phyloP scores from a whole-genome alignment of 1,140 invertebrate species.

The Drosophila bocki region DNA sequence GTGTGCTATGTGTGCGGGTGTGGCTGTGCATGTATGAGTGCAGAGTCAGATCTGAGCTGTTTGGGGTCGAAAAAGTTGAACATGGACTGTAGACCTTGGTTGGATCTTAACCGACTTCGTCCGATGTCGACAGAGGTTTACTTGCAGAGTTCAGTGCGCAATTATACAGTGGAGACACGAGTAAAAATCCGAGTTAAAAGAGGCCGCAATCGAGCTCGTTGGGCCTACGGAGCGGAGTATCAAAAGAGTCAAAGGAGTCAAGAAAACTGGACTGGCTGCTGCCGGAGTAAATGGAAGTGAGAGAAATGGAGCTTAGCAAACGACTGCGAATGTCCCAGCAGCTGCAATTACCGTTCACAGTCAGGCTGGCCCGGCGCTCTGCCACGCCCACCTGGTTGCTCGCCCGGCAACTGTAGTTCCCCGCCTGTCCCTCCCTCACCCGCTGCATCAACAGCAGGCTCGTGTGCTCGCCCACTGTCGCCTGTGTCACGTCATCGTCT shows the following conservation, averaged over 20 bases:
- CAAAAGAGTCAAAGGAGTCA: constrained; percentile 28
- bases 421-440: constrained; percentile 88
- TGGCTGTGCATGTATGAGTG: constrained; percentile 32
- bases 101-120: constrained; percentile 62
- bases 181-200: constrained; percentile 39
- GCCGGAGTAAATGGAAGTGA: constrained; percentile 15
- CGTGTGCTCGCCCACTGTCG: constrained; percentile 86
- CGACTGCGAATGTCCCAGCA: constrained; percentile 1
- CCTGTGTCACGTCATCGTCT: constrained; percentile 85
- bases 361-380: constrained; percentile 88
- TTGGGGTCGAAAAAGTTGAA: constrained; percentile 36
- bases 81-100: constrained; percentile 33
- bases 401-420: constrained; percentile 92
- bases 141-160: constrained; percentile 8
- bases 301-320: constrained; percentile 15
- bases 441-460: constrained; percentile 85
- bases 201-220: constrained; percentile 42
- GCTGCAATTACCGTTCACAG: constrained; percentile 89
- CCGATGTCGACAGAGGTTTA: constrained; percentile 2
- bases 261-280: constrained; percentile 40
- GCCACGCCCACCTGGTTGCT: constrained; percentile 90
- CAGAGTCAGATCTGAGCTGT: constrained; percentile 63
- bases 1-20: constrained; percentile 37
- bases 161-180: constrained; percentile 21
- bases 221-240: constrained; percentile 52